Evolutionary conservation across 2,113 vertebrate species (phyloP).

Genomic region (Sinocyclocheilus rhinocerous): DNA sequence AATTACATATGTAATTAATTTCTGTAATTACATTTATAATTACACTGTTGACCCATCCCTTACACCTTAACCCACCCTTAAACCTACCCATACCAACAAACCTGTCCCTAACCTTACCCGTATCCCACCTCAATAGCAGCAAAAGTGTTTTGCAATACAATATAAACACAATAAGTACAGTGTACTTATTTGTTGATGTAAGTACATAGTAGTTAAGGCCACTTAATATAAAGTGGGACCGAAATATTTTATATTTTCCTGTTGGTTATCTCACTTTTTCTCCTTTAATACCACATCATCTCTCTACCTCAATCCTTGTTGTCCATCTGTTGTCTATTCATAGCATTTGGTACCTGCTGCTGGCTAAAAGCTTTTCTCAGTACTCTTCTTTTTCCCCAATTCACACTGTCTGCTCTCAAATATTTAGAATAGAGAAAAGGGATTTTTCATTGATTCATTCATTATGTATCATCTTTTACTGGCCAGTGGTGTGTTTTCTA

Average conservation of each 20-base stretch:
- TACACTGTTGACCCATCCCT: too few species aligned
- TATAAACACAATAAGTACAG: too few species aligned
- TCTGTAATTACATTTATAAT: too few species aligned
- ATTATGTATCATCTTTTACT: slow-evolving; percentile 31
- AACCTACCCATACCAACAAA: too few species aligned
- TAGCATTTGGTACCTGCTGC: slow-evolving; percentile 24
- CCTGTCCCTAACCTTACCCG: too few species aligned
- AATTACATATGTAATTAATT: too few species aligned
- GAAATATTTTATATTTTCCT: background rate
- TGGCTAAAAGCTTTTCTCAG: slow-evolving; percentile 62
- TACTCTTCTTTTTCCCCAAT: slow-evolving; percentile 43
- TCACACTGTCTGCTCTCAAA: slow-evolving; percentile 57
- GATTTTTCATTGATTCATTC: slow-evolving; percentile 35
- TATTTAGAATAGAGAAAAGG: slow-evolving; percentile 60
- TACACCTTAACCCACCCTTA: too few species aligned
- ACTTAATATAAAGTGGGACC: too few species aligned
- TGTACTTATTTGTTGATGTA: too few species aligned
- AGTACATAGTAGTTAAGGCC: too few species aligned
- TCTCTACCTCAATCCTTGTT: background rate
- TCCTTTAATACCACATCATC: background rate
- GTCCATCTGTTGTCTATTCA: slow-evolving; percentile 45
- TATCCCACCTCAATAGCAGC: too few species aligned
- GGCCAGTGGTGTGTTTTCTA: slow-evolving; percentile 8
- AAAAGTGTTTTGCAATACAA: too few species aligned
- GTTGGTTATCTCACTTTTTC: slow-evolving; percentile 6